Evolutionary conservation across 2,797 vertebrate species (phyloP).

Genomic region (Emys orbicularis): DNA sequence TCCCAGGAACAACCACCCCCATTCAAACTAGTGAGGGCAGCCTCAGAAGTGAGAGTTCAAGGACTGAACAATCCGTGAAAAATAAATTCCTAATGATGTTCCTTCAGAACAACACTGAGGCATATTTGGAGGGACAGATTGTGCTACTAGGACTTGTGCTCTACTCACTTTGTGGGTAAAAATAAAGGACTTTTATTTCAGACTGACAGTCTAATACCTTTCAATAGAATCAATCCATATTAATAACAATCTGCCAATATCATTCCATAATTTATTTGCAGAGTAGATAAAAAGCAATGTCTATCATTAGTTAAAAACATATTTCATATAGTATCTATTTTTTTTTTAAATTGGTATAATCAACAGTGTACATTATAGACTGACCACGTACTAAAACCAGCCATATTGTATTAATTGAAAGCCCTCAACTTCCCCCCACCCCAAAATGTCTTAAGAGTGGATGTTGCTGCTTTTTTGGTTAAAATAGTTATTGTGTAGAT

Average conservation of each 20-base stretch:
- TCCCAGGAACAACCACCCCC: not conserved
- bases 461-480: not conserved
- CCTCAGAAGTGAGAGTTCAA: not conserved
- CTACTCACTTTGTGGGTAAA: not conserved
- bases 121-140: not conserved
- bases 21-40: not conserved
- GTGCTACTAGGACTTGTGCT: not conserved
- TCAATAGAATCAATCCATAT: not conserved
- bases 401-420: not conserved
- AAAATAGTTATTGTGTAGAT: not conserved
- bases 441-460: conserved; percentile 1
- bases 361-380: not conserved
- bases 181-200: not conserved
- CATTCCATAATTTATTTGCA: not conserved
- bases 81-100: not conserved
- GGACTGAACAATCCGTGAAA: not conserved
- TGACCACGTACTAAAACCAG: not conserved
- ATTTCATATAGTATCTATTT: not conserved
- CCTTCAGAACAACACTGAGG: not conserved
- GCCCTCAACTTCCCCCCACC: not conserved
- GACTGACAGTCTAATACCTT: not conserved
- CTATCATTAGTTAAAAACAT: not conserved
- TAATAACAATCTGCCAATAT: not conserved
- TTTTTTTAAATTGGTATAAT: not conserved
- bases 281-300: not conserved